These are phyloP conservation scores for Bubo bubo DNA, from an alignment of 2,113 vertebrate species.

Conservation along the genomic window DNA sequence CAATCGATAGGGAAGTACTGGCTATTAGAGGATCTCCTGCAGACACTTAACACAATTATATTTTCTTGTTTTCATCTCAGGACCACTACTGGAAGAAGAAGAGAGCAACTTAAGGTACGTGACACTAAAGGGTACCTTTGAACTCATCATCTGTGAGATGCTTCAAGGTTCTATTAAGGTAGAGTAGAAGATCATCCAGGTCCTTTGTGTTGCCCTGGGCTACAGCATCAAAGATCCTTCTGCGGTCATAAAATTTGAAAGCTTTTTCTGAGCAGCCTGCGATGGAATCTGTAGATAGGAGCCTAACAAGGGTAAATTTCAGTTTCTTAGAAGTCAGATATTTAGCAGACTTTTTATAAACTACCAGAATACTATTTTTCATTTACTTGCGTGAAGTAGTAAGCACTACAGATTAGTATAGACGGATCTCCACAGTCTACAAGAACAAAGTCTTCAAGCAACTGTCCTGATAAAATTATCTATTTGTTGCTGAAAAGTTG, in stretches of 20 bases:
- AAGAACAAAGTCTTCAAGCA: background rate
- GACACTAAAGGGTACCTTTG: constrained; percentile 76
- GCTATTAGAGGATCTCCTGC: background rate
- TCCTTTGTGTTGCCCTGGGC: constrained; percentile 79
- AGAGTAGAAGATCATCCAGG: constrained; percentile 82
- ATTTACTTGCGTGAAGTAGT: background rate
- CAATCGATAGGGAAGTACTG: background rate
- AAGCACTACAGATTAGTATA: background rate
- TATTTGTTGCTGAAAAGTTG: background rate
- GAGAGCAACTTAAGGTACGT: background rate
- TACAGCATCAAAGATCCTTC: constrained; percentile 85
- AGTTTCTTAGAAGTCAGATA: background rate
- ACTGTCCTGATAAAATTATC: background rate
- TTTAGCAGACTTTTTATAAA: background rate
- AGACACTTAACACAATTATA: background rate
- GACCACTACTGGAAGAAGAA: background rate
- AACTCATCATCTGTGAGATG: constrained; percentile 86
- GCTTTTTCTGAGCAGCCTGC: constrained; percentile 57
- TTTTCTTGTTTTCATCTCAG: background rate
- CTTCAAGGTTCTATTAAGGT: constrained; percentile 82
- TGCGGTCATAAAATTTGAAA: constrained; percentile 72
- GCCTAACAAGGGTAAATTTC: constrained; percentile 34
- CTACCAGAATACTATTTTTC: background rate
- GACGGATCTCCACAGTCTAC: background rate
- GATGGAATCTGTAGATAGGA: constrained; percentile 53